These are phyloP conservation scores for Clivina fossor DNA, from an alignment of 2,888 invertebrate genomes.

Conservation along the genomic window DNA sequence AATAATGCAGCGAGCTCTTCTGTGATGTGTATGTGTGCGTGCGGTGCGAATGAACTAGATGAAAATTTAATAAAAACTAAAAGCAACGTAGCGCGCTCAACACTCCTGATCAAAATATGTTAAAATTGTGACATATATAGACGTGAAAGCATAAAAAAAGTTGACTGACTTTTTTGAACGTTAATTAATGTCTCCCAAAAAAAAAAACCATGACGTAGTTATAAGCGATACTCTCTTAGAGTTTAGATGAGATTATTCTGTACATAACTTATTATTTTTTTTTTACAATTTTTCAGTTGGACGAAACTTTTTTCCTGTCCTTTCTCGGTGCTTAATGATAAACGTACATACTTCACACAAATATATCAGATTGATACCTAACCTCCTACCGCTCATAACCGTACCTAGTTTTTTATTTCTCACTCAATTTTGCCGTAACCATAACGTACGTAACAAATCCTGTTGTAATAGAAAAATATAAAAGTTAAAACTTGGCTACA, in stretches of 20 bases:
- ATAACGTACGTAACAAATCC: slow-evolving; percentile 22
- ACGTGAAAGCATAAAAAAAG: slow-evolving; percentile 23
- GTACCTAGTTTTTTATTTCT: too few relatives aligned
- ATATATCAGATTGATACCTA: slow-evolving; percentile 8
- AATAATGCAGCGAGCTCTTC: background rate
- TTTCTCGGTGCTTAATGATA: slow-evolving; percentile 27
- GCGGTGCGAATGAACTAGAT: slow-evolving; percentile 2
- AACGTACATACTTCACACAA: slow-evolving; percentile 18
- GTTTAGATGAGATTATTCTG: slow-evolving; percentile 19
- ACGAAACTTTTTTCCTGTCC: slow-evolving; percentile 26
- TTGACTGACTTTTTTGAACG: slow-evolving; percentile 24
- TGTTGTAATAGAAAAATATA: slow-evolving; percentile 25
- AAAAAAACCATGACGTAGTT: slow-evolving; percentile 21
- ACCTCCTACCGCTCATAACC: slow-evolving; percentile 13
- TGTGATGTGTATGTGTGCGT: slow-evolving; percentile 17
- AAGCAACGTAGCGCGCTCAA: background rate
- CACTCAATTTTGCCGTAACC: too few relatives aligned
- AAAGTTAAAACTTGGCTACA: slow-evolving; percentile 37
- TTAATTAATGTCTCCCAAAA: slow-evolving; percentile 26
- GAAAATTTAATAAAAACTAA: too few relatives aligned
- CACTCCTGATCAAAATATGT: background rate
- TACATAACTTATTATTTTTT: slow-evolving; percentile 24
- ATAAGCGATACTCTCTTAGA: slow-evolving; percentile 31
- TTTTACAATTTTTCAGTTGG: too few relatives aligned
- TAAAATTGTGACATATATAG: background rate